Evolutionary conservation across 2,113 vertebrate species (phyloP), one percentile per base, ranked within the genome.

Genomic region (Piprites chloris): DNA sequence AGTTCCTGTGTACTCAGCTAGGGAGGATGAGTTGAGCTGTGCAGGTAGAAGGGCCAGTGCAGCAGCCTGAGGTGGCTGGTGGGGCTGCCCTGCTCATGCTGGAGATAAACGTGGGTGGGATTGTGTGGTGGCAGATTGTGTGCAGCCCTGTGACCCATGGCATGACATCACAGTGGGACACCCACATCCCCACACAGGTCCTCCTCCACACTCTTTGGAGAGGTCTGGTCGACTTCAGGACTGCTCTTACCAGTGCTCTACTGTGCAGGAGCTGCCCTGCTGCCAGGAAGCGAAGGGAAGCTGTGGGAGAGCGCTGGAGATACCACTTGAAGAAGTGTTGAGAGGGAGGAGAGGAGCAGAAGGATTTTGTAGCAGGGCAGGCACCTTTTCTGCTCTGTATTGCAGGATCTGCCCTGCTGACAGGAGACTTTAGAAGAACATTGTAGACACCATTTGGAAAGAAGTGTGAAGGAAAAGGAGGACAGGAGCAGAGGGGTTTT

Each of bases 311-410:
- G 37, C 11, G 1, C 2, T 39, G 44, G 42, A 30, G 26, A 33
- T 14, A 35, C 32, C 0, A 0, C 9, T 18, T 52, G 52, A 7
- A 79, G 30, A 41, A 68, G 83, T 14, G 5, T 9, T 62, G 32
- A 90, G 11, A 5, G 14, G 21, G 11, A 67, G 15, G 27, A 86
- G 55, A 62, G 62, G 47, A 37, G 18, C n/a, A 47, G 30, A 53
- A 14, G 10, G 32, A 1, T 49, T 81, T 28, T 47, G 32, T n/a
- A 68, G 41, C 62, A 26, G 53, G 27, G 47, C 41, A 67, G 66
- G 26, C 53, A 28, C 9, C 11, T 49, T 17, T 68, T 22, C 23
- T 41, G 50, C 50, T 33, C 30, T 33, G 30, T 32, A 18, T 7
- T 42, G 37, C 37, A 55, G 22, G 30, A 63, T 12, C 61, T 63